Conservation (phyloP, 2,888 invertebrate genomes). For the Tolmerus cingulatus region DNA sequence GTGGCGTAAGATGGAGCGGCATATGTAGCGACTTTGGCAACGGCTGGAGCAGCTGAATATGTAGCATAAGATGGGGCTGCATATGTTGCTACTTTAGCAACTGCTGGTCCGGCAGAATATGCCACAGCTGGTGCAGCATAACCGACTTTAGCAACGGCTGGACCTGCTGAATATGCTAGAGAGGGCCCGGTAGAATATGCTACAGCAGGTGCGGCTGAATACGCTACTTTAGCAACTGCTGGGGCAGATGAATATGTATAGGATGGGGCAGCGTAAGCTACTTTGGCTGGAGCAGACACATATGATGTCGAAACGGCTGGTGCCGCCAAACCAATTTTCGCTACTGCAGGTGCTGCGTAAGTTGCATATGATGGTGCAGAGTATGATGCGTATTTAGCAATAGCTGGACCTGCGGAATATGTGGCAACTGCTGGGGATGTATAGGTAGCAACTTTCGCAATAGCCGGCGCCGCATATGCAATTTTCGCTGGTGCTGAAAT, state of each 20-base stretch:
- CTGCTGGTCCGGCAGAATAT: constrained; percentile 52
- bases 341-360: constrained; percentile 48
- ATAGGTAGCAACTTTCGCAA: constrained; percentile 52
- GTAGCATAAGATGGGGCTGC: constrained; percentile 34
- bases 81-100: neutral
- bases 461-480: constrained; percentile 51
- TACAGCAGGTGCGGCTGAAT: constrained; percentile 55
- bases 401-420: constrained; percentile 47
- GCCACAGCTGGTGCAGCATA: constrained; percentile 50
- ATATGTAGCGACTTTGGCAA: constrained; percentile 48
- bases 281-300: neutral
- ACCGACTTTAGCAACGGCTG: constrained; percentile 51
- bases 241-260: constrained; percentile 43
- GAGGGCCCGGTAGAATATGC: constrained; percentile 14
- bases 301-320: neutral
- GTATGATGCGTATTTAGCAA: neutral
- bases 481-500: constrained; percentile 54
- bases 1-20: constrained; percentile 40
- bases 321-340: constrained; percentile 48
- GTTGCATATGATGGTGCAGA: constrained; percentile 47
- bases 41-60: constrained; percentile 44
- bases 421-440: constrained; percentile 51
- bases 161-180: constrained; percentile 59
- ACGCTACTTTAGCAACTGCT: constrained; percentile 47
- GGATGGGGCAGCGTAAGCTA: constrained; percentile 33